A percentile compares a stretch with the other conserved stretches of the same genome.
phyloP scores from a whole-genome alignment of 2,113 vertebrate species.

The Poeciliopsis retropinna region DNA sequence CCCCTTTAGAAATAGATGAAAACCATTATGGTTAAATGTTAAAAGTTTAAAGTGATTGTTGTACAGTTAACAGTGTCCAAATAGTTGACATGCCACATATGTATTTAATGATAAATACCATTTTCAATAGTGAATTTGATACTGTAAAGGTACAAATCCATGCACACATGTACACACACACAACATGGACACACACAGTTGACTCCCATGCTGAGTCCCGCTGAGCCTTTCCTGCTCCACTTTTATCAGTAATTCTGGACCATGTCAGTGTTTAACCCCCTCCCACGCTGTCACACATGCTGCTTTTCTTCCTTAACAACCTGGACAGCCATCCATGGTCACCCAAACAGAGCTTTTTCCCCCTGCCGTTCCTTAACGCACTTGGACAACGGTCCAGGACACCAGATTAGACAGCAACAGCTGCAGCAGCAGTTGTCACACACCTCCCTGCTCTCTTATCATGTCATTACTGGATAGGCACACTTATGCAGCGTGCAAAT shows the following conservation, averaged over 20 bases:
- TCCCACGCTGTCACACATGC: slow-evolving; percentile 37
- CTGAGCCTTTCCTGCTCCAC: slow-evolving; percentile 64
- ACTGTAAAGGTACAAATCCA: not conserved
- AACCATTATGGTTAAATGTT: not conserved
- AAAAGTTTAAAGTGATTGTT: not conserved
- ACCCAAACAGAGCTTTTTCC: slow-evolving; percentile 6
- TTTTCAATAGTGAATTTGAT: slow-evolving; percentile 41
- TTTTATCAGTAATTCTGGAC: slow-evolving; percentile 70
- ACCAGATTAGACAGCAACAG: slow-evolving; percentile 41
- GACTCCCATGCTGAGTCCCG: slow-evolving; percentile 51
- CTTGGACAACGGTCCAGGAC: slow-evolving; percentile 34
- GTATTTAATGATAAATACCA: slow-evolving; percentile 30
- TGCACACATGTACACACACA: slow-evolving; percentile 6
- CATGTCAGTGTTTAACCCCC: slow-evolving; percentile 68
- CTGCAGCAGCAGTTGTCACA: slow-evolving; percentile 23
- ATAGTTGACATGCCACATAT: not conserved
- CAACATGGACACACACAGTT: slow-evolving; percentile 31
- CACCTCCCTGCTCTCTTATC: slow-evolving; percentile 15
- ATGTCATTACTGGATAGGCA: slow-evolving; percentile 21
- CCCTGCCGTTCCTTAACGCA: slow-evolving; percentile 17
- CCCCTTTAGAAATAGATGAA: too few relatives aligned
- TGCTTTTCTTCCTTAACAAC: slow-evolving; percentile 21
- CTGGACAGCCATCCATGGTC: slow-evolving; percentile 29
- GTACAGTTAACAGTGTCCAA: not conserved
- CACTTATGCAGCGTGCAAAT: slow-evolving; percentile 13